Percentiles rank a stretch among this genome's conserved stretches.
These are phyloP conservation scores for Bungarus multicinctus DNA, from an alignment of 2,113 vertebrate species.

Conservation along the genomic window DNA sequence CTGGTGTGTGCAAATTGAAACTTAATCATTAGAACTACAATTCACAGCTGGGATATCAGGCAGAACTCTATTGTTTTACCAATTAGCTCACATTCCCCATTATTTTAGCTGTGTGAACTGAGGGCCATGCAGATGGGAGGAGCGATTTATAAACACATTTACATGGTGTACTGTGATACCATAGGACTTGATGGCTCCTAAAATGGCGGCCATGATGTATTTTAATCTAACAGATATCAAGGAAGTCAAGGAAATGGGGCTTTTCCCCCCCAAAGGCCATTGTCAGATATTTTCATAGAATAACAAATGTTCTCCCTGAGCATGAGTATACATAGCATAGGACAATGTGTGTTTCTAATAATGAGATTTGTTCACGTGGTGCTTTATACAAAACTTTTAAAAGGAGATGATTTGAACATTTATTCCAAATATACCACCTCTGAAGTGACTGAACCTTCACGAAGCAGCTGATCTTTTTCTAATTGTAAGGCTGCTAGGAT, in stretches of 20 bases:
- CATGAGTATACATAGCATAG: neutral
- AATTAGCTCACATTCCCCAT: slow-evolving; percentile 15
- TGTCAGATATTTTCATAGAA: neutral
- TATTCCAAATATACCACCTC: neutral
- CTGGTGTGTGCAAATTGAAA: neutral
- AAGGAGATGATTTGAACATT: neutral
- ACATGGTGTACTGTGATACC: neutral
- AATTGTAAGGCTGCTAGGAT: neutral
- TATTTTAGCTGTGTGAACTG: neutral
- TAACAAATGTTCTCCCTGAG: neutral
- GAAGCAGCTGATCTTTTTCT: neutral
- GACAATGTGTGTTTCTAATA: neutral
- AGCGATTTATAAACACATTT: neutral
- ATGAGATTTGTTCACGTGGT: neutral
- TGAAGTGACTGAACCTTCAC: neutral
- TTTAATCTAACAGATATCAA: neutral
- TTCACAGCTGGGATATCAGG: slow-evolving; percentile 22
- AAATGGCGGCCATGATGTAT: neutral
- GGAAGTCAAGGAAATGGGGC: no score
- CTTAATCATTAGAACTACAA: slow-evolving; percentile 6
- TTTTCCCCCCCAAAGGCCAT: no score
- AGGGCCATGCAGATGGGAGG: neutral
- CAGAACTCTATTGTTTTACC: neutral
- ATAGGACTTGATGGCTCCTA: neutral
- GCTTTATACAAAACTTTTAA: neutral